phyloP scores from a whole-genome alignment of 2,888 invertebrate genomes.

The Pachycephus smyrnensis region DNA sequence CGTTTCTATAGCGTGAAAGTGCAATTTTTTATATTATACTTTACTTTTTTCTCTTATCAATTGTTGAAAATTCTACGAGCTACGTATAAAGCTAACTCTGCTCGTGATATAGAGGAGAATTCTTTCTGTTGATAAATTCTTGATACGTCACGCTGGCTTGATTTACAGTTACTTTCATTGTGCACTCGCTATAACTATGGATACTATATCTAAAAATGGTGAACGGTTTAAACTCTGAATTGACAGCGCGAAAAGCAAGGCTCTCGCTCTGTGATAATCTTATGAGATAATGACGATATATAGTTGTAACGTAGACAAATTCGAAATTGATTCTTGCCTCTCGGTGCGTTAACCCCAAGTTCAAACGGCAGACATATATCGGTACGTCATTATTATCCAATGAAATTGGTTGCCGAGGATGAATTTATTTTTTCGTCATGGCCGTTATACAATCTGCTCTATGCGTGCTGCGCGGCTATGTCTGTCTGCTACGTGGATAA shows the following conservation, averaged over 20 bases:
- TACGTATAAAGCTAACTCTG: not conserved
- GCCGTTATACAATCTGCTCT: not conserved
- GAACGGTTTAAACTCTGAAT: not conserved
- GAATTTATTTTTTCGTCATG: not conserved
- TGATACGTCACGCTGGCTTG: constrained; percentile 1
- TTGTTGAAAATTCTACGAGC: not conserved
- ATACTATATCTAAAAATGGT: not conserved
- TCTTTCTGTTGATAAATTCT: not conserved
- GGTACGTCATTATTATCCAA: not conserved
- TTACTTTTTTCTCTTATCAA: not conserved
- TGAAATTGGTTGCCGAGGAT: not conserved
- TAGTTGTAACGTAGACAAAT: not conserved
- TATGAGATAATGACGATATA: not conserved
- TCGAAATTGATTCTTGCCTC: not conserved
- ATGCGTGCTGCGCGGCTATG: not conserved
- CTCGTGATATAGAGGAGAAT: not conserved
- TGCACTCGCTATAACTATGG: not conserved
- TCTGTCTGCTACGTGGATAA: not conserved
- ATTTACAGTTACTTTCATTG: constrained; percentile 1
- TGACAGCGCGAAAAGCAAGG: not conserved
- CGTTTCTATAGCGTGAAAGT: not conserved
- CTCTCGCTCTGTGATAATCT: not conserved
- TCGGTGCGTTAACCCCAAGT: not conserved
- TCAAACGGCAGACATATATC: not conserved
- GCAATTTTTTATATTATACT: not conserved